phyloP scores from a whole-genome alignment of 2,888 invertebrate genomes.

The Anagyrus pseudococci region DNA sequence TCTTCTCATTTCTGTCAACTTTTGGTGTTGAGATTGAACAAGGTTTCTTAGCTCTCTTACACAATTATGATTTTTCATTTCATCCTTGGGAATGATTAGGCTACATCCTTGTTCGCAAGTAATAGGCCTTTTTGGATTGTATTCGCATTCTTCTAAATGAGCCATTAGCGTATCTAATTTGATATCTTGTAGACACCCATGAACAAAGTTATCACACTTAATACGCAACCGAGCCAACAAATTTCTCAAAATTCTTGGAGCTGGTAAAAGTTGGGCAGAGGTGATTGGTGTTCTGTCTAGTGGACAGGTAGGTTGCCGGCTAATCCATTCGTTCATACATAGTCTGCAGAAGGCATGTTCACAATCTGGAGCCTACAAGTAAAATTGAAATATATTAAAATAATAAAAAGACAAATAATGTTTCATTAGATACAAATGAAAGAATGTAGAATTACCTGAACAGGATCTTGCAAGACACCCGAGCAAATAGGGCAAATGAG shows the following conservation, averaged over 20 bases:
- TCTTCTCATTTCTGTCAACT: conserved; percentile 84
- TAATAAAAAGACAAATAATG: conserved; percentile 7
- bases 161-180: conserved; percentile 86
- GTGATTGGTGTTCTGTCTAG: conserved; percentile 92
- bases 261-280: conserved; percentile 86
- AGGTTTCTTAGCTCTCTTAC: conserved; percentile 85
- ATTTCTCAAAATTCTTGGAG: conserved; percentile 92
- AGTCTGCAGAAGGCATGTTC: conserved; percentile 95
- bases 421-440: conserved; percentile 7
- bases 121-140: conserved; percentile 92
- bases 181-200: conserved; percentile 84
- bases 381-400: conserved; percentile 12
- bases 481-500: conserved; percentile 96
- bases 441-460: conserved; percentile 77
- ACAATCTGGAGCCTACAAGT: conserved; percentile 85
- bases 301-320: conserved; percentile 92
- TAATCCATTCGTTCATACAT: conserved; percentile 95
- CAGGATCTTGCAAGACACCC: conserved; percentile 91
- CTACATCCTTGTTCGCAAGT: conserved; percentile 95
- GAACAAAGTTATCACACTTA: conserved; percentile 87
- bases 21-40: conserved; percentile 85
- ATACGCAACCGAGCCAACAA: conserved; percentile 88
- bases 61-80: conserved; percentile 93
- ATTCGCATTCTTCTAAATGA: conserved; percentile 91
- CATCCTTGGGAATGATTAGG: conserved; percentile 93